Evolutionary conservation across 1,140 invertebrate species (phyloP).

Genomic region (Latrodectus geometricus): DNA sequence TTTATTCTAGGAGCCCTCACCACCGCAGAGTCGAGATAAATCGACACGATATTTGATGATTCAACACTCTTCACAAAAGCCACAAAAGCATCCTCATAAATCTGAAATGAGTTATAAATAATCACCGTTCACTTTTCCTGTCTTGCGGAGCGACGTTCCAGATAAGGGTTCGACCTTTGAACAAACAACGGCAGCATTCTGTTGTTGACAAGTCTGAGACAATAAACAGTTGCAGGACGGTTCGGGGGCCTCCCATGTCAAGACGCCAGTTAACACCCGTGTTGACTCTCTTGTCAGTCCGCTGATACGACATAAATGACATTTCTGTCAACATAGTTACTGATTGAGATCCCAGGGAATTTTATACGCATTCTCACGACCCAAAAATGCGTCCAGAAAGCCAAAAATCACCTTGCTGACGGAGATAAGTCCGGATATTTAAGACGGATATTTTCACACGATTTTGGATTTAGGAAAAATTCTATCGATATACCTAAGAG

Average conservation of each 20-base stretch:
- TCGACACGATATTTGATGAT: neutral
- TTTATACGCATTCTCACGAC: neutral
- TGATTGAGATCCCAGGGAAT: neutral
- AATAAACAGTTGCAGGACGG: slow-evolving; percentile 30
- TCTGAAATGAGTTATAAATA: slow-evolving; percentile 21
- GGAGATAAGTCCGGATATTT: too few species aligned
- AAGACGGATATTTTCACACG: too few species aligned
- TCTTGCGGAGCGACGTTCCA: neutral
- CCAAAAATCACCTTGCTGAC: neutral
- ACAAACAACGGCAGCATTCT: neutral
- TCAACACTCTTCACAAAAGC: neutral
- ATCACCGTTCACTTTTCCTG: neutral
- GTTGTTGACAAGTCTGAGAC: slow-evolving; percentile 49
- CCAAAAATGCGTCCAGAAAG: neutral
- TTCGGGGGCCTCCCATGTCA: neutral
- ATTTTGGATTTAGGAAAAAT: too few species aligned
- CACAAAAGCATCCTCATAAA: slow-evolving; percentile 62
- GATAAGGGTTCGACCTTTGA: slow-evolving; percentile 47
- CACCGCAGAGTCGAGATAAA: neutral
- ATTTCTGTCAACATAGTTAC: slow-evolving; percentile 27
- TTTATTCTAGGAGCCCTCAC: too few species aligned
- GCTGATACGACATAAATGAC: slow-evolving; percentile 33
- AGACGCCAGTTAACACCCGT: slow-evolving; percentile 28
- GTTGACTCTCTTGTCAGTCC: slow-evolving; percentile 48
- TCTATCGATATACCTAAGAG: too few species aligned